These are phyloP conservation scores for Armadillidium nasatum DNA, from an alignment of 1,140 invertebrate genomes.

Conservation along the genomic window DNA sequence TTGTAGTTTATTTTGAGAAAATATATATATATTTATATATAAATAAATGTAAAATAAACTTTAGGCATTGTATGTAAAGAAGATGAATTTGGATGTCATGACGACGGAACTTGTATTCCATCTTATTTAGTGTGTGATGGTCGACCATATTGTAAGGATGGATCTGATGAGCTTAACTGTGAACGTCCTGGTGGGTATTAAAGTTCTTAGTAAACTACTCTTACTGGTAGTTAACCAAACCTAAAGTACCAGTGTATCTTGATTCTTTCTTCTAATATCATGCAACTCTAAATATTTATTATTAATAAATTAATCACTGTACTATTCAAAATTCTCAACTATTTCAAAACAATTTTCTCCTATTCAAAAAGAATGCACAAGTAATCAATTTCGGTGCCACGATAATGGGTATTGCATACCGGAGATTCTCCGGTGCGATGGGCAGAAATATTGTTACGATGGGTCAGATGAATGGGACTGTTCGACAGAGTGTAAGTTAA, in stretches of 20 bases:
- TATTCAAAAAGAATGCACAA: slow-evolving; percentile 28
- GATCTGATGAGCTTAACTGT: slow-evolving; percentile 42
- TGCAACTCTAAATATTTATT: no score
- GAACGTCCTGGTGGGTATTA: background rate
- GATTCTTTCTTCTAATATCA: no score
- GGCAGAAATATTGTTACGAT: slow-evolving; percentile 61
- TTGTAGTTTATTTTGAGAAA: no score
- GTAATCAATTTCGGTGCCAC: slow-evolving; percentile 34
- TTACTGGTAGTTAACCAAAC: no score
- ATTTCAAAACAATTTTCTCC: no score
- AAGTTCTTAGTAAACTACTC: no score
- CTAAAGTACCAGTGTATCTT: no score
- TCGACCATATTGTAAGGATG: slow-evolving; percentile 18
- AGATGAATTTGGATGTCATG: slow-evolving; percentile 47
- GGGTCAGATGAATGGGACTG: slow-evolving; percentile 65
- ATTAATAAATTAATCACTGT: no score
- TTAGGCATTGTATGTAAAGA: slow-evolving; percentile 44
- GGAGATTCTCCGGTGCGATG: slow-evolving; percentile 31
- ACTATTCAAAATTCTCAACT: no score
- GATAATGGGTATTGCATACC: slow-evolving; percentile 33
- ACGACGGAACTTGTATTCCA: slow-evolving; percentile 46
- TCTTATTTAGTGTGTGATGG: slow-evolving; percentile 20
- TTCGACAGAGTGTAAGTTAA: slow-evolving; percentile 52
- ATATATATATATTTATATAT: no score
- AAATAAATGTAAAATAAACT: background rate